Base-by-base conservation (phyloP, 2,797 vertebrate genomes). In the Stomatorhinus walkeri region DNA sequence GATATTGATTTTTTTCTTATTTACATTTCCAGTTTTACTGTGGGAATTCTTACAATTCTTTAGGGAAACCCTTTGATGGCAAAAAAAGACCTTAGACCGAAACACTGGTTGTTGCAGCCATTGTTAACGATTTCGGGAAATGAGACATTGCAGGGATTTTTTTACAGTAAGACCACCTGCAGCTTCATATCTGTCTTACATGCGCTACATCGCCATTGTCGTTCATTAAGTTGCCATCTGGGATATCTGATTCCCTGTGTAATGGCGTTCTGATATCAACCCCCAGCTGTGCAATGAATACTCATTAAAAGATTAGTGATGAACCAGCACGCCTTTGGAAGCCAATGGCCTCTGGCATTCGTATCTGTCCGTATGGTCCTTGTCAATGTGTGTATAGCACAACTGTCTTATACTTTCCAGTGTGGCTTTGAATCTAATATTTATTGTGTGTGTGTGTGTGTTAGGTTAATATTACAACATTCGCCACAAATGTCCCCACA, bases 1-100 rank as follows among this genome's bases (percentile, higher is more conserved):
- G 64, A 40, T 88, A 88, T 88, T 86, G 85, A n/a, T 81, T 89
- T 81, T 81, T 32, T 88, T 54, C 61, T 89, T 88, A 88, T 88
- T 87, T 89, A 61, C 76, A 64, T 87, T 88, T 28, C 46, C 32
- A 54, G 24, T 52, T 87, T 87, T 32, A 28, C 24, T 59, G 56
- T 64, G 56, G 28, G n/a, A 59, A 43, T 87, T 64, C 36, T 61
- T 87, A 9, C 6, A 36, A 6, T 87, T 59, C 52, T 22, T 64
- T 12, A 32, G 32, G 51, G 51, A 54, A 36, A 22, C 32, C 28
- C 52, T 87, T 87, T 56, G 83, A 81, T 32, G 24, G 19, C 5
- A 52, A 28, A 51, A 51, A 32, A 51, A 54, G 84, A 51, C 54
- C 51, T 51, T 16, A 51, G 54, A 32, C 48, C 0, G 28, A 36